Percentiles rank a stretch among this genome's conserved stretches.
Evolutionary conservation across 2,888 invertebrate species (phyloP).

Genomic region (Calameuta filiformis): DNA sequence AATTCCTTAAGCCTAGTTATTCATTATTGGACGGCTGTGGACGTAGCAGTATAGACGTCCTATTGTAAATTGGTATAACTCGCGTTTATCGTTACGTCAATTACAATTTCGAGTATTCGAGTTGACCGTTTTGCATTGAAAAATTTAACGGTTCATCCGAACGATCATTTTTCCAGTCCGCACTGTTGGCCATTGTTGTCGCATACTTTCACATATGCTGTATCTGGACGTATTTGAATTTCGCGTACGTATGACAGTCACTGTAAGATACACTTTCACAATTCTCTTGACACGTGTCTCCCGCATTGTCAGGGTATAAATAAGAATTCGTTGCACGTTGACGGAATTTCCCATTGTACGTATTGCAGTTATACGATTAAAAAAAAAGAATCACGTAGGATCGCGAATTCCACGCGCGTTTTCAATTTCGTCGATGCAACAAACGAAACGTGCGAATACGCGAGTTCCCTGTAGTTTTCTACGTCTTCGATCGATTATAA

Average conservation of each 20-base stretch:
- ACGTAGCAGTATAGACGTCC: neutral
- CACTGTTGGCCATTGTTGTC: neutral
- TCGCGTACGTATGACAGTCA: neutral
- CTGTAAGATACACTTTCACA: neutral
- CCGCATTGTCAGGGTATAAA: neutral
- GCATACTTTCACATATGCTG: neutral
- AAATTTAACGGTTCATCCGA: neutral
- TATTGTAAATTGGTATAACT: neutral
- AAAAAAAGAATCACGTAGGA: too few relatives aligned
- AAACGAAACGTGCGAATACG: too few relatives aligned
- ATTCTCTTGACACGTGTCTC: neutral
- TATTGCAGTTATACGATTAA: too few relatives aligned
- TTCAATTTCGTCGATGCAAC: too few relatives aligned
- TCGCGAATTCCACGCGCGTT: too few relatives aligned
- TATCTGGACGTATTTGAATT: neutral
- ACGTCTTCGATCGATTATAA: neutral
- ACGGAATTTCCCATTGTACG: too few relatives aligned
- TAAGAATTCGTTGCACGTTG: neutral
- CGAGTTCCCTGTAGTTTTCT: too few relatives aligned
- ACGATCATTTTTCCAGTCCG: neutral
- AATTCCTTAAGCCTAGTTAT: neutral
- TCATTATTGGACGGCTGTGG: conserved; percentile 20
- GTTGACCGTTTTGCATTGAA: neutral
- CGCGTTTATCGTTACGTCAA: neutral
- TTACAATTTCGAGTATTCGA: neutral